Base-by-base conservation (phyloP, 2,113 vertebrate genomes). In the Carassius gibelio region DNA sequence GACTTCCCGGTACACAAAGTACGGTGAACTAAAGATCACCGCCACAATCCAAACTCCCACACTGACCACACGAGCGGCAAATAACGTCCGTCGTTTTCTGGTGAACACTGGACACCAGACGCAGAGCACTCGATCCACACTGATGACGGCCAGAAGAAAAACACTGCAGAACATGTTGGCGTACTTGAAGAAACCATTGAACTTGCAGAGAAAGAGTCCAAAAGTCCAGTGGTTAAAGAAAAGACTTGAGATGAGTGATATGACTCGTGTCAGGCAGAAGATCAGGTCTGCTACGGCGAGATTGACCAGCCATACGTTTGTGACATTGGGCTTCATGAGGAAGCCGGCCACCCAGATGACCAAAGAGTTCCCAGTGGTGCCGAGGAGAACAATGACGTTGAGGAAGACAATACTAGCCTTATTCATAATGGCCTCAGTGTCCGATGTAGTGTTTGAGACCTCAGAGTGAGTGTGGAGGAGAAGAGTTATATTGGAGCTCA, bases 101-200 rank as follows among this genome's bases (percentile, higher is more conserved):
- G 91, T 90, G 83, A 94, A 89, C 52, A 96, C 30, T 0, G 96
- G 96, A 4, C n/a, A 75, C 91, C 93, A 92, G 4, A 96, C 30
- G 0, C 93, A 95, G 1, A 94, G 59, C 0, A 82, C 92, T 5
- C 95, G 93, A 90, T 96, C 96, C 87, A 96, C 0, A 57, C 95
- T 96, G 91, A 96, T 95, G 23, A 94, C 89, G 0, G 93, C 91
- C 82, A 96, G 52, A 6, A 95, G 89, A 19, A 94, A 94, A 19
- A 95, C 93, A 7, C 94, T 95, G 91, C 94, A 94, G 86, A 94
- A 95, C 95, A 95, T 95, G 91, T 94, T 95, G 88, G 91, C 84
- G 0, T 95, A 94, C 68, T 94, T 94, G 87, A 94, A 94, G 89
- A 95, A 95, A 83, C 94, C 93, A 3, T 91, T 94, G 87, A 95